Base-by-base conservation (phyloP, 1,140 invertebrate species). In the Listronotus oregonensis region DNA sequence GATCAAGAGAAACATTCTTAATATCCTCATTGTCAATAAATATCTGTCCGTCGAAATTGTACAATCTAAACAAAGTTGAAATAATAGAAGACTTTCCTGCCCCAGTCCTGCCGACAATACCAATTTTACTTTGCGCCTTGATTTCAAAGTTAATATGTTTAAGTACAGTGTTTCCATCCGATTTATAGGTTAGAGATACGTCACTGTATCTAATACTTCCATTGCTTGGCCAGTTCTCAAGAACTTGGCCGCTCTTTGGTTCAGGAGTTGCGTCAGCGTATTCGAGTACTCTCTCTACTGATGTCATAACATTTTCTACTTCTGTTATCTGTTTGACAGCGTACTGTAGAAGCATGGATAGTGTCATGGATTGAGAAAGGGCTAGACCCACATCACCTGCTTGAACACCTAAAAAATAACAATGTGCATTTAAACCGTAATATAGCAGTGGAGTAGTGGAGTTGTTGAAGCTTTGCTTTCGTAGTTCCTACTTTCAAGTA, bases 81-180 rank as follows among this genome's bases (percentile, higher is more conserved):
- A 92, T 89, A 6, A 94, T 78, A 0, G 91, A 92, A 1, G 90
- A 88, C 75, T 94, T 94, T 82, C 83, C 49, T 59, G 89, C 88
- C 7, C 87, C 87, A 17, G 74, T 75, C 51, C 74, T 46, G 12
- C 74, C 74, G 40, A 74, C 66, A 14, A 75, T 71, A 11, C 74
- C 73, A 27, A 75, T 56, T 79, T 90, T 90, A 75, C 90, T 87
- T 42, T 78, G 80, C 0, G 85, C 75, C 9, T 83, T 59, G 40
- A 91, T 86, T 9, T 74, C 72, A 51, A 90, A 86, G 51, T 82
- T 84, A 5, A 91, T 75, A 43, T 85, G 80, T 66, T 85, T 89
- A 6, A 91, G 75, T 0, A 91, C 87, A 85, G 85, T 83, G 9
- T 86, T 82, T 3, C 55, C 83, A 0, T 82, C 72, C 1, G 79